Conservation (phyloP, 1,140 invertebrate species). For the Drosophila ananassae region DNA sequence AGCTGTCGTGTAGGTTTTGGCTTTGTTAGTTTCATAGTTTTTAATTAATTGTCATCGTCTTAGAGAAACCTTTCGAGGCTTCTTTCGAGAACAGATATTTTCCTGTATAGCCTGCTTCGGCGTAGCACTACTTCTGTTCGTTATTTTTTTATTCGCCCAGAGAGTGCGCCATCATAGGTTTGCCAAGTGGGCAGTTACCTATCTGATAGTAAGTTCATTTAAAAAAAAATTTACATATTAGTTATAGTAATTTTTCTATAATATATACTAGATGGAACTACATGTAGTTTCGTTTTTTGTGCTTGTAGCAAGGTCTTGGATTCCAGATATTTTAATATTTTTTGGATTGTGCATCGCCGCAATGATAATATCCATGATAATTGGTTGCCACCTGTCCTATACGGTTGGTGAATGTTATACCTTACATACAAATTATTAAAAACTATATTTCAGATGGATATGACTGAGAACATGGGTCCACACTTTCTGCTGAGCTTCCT, state of each 20-base stretch:
- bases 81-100: background rate
- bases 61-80: background rate
- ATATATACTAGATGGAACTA: slow-evolving; percentile 46
- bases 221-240: too few species aligned
- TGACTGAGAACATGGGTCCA: slow-evolving; percentile 48
- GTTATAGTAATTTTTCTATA: background rate
- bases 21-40: background rate
- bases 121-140: background rate
- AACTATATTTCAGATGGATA: slow-evolving; percentile 44
- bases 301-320: slow-evolving; percentile 8
- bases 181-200: background rate
- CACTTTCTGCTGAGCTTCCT: slow-evolving; percentile 57
- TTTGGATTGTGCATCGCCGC: background rate
- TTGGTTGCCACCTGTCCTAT: slow-evolving; percentile 24
- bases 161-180: background rate
- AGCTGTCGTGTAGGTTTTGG: background rate
- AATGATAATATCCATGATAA: background rate
- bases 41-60: background rate
- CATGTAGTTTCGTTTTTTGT: slow-evolving; percentile 28
- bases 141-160: background rate
- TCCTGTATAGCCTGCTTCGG: background rate
- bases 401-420: slow-evolving; percentile 17
- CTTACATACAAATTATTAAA: background rate
- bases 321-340: slow-evolving; percentile 16
- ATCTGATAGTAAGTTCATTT: slow-evolving; percentile 43